Percentiles rank a stretch among this genome's conserved stretches.
phyloP scores from a whole-genome alignment of 37 sponge, comb jelly and placozoan species.

The Dysidea cf. avara region DNA sequence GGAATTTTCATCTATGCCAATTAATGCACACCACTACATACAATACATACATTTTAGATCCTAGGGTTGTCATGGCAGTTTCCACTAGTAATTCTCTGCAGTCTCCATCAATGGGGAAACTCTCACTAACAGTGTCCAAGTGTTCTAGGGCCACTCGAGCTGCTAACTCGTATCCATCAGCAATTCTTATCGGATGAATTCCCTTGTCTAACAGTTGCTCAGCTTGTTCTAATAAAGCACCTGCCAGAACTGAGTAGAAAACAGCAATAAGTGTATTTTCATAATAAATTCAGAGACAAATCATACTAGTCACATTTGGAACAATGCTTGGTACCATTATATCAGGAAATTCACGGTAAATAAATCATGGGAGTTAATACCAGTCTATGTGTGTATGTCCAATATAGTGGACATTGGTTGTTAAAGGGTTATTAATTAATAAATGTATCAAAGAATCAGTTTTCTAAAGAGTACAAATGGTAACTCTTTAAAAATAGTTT shows the following conservation, averaged over 20 bases:
- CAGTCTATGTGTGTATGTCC: too few species aligned
- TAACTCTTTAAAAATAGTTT: slow-evolving; percentile 15
- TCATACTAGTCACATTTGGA: too few species aligned
- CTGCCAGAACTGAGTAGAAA: slow-evolving; percentile 88
- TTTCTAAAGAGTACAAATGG: not conserved
- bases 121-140: slow-evolving; percentile 81
- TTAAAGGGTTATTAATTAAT: too few species aligned
- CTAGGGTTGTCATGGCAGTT: slow-evolving; percentile 96
- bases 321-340: too few species aligned
- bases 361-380: too few species aligned
- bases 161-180: slow-evolving; percentile 96
- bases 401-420: too few species aligned
- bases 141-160: slow-evolving; percentile 73
- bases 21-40: slow-evolving; percentile 5
- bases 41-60: slow-evolving; percentile 89
- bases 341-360: too few species aligned
- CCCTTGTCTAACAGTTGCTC: slow-evolving; percentile 92
- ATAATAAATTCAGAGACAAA: too few species aligned
- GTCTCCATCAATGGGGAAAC: slow-evolving; percentile 70
- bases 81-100: slow-evolving; percentile 84
- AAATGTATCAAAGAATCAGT: slow-evolving; percentile 18
- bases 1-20: slow-evolving; percentile 24
- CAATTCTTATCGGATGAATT: slow-evolving; percentile 94
- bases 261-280: too few species aligned
- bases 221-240: slow-evolving; percentile 97